phyloP scores from a whole-genome alignment of 2,113 vertebrate species.

The Donacobius atricapilla region DNA sequence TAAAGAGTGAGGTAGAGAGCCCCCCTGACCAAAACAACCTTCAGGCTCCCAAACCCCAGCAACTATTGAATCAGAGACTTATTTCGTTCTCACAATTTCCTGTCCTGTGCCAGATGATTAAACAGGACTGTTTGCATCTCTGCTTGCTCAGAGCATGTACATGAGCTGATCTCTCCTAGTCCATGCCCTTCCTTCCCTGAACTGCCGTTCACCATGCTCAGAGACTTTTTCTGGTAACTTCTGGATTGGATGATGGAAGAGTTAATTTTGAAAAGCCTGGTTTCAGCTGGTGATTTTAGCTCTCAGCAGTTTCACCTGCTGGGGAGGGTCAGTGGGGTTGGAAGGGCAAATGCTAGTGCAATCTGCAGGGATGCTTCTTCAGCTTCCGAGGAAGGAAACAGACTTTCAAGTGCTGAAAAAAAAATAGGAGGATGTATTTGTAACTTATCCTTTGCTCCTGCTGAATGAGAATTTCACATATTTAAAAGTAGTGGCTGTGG shows the following conservation, averaged over 20 bases:
- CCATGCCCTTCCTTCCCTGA: background rate
- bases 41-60: background rate
- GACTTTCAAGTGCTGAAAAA: fast-evolving
- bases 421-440: background rate
- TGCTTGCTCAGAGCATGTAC: background rate
- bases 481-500: background rate
- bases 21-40: background rate
- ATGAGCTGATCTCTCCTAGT: too few relatives aligned
- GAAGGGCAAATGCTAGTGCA: background rate
- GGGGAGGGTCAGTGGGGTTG: background rate
- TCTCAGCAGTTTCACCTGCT: background rate
- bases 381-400: background rate
- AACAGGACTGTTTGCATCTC: background rate
- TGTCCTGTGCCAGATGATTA: background rate
- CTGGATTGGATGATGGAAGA: background rate
- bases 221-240: background rate
- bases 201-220: background rate
- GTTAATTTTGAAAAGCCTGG: background rate
- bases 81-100: background rate
- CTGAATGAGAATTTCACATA: fast-evolving
- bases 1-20: background rate
- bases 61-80: background rate
- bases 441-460: fast-evolving
- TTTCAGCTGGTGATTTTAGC: background rate
- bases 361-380: background rate